phyloP scores from a whole-genome alignment of 2,797 vertebrate species.

The Sorex maritimensis region DNA sequence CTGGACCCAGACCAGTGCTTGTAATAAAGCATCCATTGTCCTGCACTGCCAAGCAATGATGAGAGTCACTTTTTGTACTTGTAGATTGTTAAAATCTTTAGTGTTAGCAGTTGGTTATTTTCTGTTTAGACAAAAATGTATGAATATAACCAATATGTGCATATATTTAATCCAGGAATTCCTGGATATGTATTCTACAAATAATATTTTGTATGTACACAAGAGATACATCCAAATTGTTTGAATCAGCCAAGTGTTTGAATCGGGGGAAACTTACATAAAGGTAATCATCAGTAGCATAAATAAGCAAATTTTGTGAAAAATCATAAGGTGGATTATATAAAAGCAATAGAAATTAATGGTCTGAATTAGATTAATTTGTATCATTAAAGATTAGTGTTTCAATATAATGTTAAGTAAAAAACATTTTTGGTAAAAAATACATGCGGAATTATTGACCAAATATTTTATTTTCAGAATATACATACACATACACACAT shows the following conservation, averaged over 20 bases:
- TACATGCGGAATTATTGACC: too few species aligned
- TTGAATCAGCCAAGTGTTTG: background rate
- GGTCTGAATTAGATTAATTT: background rate
- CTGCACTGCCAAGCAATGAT: too few species aligned
- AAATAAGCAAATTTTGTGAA: background rate
- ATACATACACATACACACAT: background rate
- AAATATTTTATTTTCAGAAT: background rate
- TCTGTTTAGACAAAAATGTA: background rate
- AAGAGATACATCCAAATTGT: background rate
- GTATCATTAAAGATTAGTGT: background rate
- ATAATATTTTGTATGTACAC: background rate
- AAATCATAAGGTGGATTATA: background rate
- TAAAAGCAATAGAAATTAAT: background rate
- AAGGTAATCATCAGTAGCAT: background rate
- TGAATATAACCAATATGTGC: too few species aligned
- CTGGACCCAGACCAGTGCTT: too few species aligned
- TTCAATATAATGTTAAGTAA: background rate
- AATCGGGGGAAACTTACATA: background rate
- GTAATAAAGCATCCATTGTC: too few species aligned
- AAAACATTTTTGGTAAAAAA: background rate
- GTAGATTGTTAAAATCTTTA: constrained; percentile 10
- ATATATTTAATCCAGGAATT: background rate
- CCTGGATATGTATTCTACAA: background rate
- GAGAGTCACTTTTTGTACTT: background rate
- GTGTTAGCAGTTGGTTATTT: background rate